Evolutionary conservation across 1,140 invertebrate genomes (phyloP).

Genomic region (Drosophila rhopaloa): DNA sequence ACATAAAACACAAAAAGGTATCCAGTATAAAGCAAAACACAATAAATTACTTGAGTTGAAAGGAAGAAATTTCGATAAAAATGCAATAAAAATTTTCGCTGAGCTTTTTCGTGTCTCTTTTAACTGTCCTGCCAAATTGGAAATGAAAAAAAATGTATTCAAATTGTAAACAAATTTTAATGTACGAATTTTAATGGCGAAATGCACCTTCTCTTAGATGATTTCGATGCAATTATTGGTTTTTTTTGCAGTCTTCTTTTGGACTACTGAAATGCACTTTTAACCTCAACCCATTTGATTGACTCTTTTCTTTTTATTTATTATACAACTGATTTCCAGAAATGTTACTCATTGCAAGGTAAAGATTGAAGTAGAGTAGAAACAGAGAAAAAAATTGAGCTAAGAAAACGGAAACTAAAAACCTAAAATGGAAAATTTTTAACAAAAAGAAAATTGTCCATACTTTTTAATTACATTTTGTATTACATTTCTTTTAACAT

Average conservation of each 20-base stretch:
- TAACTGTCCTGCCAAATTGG: conserved; percentile 16
- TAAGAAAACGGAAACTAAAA: too few relatives aligned
- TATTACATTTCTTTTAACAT: too few relatives aligned
- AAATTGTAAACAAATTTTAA: conserved; percentile 14
- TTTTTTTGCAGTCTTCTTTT: conserved; percentile 5
- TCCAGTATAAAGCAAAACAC: conserved; percentile 13
- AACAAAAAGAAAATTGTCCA: too few relatives aligned
- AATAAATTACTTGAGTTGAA: conserved; percentile 53
- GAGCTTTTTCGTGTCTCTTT: conserved; percentile 40
- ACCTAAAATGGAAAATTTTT: too few relatives aligned
- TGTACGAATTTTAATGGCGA: conserved; percentile 5
- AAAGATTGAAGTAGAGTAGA: too few relatives aligned
- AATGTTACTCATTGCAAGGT: background rate
- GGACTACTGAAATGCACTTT: background rate
- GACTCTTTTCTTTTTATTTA: background rate
- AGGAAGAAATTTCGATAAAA: background rate
- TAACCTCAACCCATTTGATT: background rate
- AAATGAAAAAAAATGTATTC: background rate
- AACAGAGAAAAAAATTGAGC: too few relatives aligned
- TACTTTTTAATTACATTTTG: too few relatives aligned
- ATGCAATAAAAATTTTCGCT: conserved; percentile 23
- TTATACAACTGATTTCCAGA: background rate
- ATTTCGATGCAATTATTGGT: conserved; percentile 10
- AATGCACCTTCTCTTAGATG: background rate
- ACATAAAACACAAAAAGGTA: too few relatives aligned